Evolutionary conservation across 2,797 vertebrate genomes (phyloP).

Genomic region (Helostoma temminkii): DNA sequence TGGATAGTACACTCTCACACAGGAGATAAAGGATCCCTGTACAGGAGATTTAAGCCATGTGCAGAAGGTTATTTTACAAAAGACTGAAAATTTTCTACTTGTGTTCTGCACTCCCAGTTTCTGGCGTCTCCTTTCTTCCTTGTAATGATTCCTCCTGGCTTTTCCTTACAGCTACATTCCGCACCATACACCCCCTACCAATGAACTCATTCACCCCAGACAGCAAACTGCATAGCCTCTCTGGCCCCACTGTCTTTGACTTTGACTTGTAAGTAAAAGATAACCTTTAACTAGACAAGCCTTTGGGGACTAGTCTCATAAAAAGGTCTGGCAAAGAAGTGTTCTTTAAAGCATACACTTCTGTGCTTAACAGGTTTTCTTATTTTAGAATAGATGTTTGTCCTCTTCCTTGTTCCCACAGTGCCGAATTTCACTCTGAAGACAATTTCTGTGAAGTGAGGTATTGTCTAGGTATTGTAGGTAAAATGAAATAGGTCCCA

Average conservation of each 20-base stretch:
- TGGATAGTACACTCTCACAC: slow-evolving; percentile 25
- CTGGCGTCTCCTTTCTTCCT: slow-evolving; percentile 69
- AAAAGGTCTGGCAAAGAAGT: slow-evolving; percentile 22
- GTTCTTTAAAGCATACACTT: slow-evolving; percentile 16
- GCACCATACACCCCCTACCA: slow-evolving; percentile 65
- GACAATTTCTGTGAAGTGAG: slow-evolving; percentile 12
- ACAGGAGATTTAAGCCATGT: slow-evolving; percentile 52
- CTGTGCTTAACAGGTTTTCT: neutral
- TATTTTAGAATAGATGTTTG: neutral
- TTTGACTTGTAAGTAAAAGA: slow-evolving; percentile 70
- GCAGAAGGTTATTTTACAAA: slow-evolving; percentile 49
- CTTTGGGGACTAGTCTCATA: slow-evolving; percentile 44
- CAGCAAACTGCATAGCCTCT: slow-evolving; percentile 65
- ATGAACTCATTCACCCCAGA: slow-evolving; percentile 82
- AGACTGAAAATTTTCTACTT: slow-evolving; percentile 49
- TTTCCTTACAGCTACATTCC: slow-evolving; percentile 77
- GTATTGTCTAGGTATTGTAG: neutral
- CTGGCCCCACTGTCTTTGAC: slow-evolving; percentile 69
- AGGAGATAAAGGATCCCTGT: slow-evolving; percentile 38
- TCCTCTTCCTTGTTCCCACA: neutral
- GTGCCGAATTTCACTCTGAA: slow-evolving; percentile 10
- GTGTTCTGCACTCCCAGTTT: slow-evolving; percentile 46
- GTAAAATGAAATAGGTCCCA: neutral
- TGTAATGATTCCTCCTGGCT: slow-evolving; percentile 78
- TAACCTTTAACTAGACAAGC: slow-evolving; percentile 62